A percentile compares a stretch with the other conserved stretches of the same genome.
These are phyloP conservation scores for Lepetodrilus schrolli DNA, from an alignment of 2,888 invertebrate species.

Conservation along the genomic window DNA sequence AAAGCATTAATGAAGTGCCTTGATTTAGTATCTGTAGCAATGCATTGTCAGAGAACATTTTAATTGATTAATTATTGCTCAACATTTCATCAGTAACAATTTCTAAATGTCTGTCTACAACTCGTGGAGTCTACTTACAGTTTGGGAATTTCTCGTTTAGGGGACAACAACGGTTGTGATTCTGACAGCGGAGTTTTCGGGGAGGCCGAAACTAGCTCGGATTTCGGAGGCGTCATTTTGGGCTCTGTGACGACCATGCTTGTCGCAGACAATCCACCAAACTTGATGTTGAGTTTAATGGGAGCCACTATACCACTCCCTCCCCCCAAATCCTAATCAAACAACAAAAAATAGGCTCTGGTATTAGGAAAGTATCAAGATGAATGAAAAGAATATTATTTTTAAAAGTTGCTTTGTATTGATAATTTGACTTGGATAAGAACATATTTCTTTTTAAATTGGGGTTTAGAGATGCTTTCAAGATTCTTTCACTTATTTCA, in stretches of 20 bases:
- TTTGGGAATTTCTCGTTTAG: conserved; percentile 34
- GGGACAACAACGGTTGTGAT: conserved; percentile 36
- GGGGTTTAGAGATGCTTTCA: no score
- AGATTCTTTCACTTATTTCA: no score
- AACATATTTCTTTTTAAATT: no score
- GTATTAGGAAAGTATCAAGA: background rate
- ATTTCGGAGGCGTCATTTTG: conserved; percentile 31
- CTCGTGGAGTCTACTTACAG: conserved; percentile 32
- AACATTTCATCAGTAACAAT: no score
- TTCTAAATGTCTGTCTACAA: no score
- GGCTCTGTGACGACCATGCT: conserved; percentile 40
- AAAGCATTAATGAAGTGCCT: no score
- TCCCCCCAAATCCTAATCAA: background rate
- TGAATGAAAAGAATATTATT: no score
- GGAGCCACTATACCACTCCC: conserved; percentile 19
- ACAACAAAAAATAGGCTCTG: background rate
- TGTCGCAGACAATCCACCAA: conserved; percentile 35
- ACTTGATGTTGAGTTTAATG: conserved; percentile 46
- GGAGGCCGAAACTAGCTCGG: background rate
- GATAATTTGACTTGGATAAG: no score
- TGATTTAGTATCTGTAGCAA: no score
- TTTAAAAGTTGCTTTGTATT: no score
- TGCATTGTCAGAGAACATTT: no score
- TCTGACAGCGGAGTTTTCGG: conserved; percentile 7
- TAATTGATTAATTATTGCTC: no score